Evolutionary conservation across 2,888 invertebrate species (phyloP).

Genomic region (Nymphalis urticae): DNA sequence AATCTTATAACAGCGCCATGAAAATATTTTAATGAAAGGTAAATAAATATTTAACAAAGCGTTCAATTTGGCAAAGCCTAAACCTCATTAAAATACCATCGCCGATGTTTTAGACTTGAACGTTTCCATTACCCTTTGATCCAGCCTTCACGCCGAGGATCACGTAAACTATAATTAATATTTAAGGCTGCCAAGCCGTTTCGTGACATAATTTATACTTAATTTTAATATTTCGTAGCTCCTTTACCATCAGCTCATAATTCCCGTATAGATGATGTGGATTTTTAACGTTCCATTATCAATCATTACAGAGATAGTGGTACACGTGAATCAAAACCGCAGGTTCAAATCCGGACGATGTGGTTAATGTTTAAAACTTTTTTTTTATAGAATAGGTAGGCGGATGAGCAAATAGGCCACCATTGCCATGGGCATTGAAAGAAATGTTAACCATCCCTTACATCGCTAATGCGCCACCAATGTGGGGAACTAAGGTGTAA

Average conservation of each 20-base stretch:
- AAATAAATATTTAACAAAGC: conserved; percentile 1
- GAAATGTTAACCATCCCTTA: no score
- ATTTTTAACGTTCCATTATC: no score
- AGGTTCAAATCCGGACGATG: no score
- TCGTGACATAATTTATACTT: background rate
- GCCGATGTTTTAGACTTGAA: background rate
- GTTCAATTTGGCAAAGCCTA: background rate
- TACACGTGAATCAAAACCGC: no score
- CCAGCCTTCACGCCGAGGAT: background rate
- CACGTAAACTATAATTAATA: conserved; percentile 9
- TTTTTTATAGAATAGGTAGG: no score
- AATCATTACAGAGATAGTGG: no score
- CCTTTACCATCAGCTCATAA: background rate
- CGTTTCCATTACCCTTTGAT: conserved; percentile 2
- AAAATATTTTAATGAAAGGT: background rate
- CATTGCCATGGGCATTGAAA: no score
- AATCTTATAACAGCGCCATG: background rate
- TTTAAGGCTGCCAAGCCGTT: background rate
- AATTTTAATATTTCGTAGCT: background rate
- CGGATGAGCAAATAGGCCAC: no score
- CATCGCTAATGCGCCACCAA: no score
- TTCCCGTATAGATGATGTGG: background rate
- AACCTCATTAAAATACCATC: conserved; percentile 8
- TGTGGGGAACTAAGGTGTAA: no score
- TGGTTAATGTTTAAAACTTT: no score